Percentiles rank a stretch among this genome's conserved stretches.
These are phyloP conservation scores for Eupithecia exiguata DNA, from an alignment of 2,888 invertebrate genomes.

Conservation along the genomic window DNA sequence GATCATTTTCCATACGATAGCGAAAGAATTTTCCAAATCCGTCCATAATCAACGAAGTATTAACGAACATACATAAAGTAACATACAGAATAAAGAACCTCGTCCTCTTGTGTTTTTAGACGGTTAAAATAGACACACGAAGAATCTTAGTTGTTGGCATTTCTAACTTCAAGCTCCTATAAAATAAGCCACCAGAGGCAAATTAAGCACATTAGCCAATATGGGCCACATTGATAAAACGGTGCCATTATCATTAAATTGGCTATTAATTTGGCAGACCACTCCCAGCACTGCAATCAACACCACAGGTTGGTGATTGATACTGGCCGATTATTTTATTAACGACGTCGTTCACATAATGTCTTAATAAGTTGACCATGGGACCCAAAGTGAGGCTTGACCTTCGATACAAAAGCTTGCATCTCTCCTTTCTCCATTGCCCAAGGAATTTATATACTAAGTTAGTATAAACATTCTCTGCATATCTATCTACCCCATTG, in stretches of 20 bases:
- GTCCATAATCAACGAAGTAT: no score
- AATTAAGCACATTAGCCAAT: conserved; percentile 16
- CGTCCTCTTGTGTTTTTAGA: no score
- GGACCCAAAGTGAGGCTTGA: background rate
- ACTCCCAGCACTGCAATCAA: conserved; percentile 23
- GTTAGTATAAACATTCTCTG: no score
- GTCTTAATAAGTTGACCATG: background rate
- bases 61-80: no score
- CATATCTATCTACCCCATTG: background rate
- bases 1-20: no score
- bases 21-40: no score
- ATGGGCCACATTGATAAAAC: conserved; percentile 24
- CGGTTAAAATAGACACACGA: background rate
- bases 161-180: background rate
- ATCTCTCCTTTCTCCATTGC: background rate
- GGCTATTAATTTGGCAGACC: conserved; percentile 29
- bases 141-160: background rate
- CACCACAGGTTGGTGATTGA: conserved; percentile 29
- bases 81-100: no score
- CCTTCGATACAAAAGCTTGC: background rate
- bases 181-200: background rate
- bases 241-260: conserved; percentile 27
- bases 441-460: no score
- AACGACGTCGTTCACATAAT: background rate
- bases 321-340: conserved; percentile 8